Base-by-base conservation (phyloP, 2,888 invertebrate genomes). In the Chydorus sphaericus region DNA sequence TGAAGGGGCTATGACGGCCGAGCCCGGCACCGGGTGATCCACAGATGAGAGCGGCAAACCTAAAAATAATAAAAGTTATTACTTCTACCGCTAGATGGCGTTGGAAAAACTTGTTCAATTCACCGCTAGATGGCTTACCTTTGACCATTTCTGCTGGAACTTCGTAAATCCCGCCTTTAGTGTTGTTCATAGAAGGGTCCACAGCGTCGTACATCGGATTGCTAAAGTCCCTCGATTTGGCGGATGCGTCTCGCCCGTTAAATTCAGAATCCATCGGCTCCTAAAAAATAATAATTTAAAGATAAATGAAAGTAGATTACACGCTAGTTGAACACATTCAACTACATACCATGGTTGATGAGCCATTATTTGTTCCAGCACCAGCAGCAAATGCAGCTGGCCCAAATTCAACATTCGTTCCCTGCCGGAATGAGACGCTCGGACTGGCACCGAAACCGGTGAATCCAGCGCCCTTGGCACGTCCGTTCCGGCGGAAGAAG, bases 141-240 rank as follows among this genome's bases (percentile, higher is more conserved):
- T 60, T 59, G 6, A 55, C 33, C 18, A 49, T 33, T 23, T 55
- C 55, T 16, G 61, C 62, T 1, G 63, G 62, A 10, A 61, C 60
- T 58, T 66, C 65, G 51, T 65, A 65, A n/a, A 65, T 59, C 18
- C 65, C 64, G 44, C 60, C 62, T 23, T 61, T 59, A 14, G 63
- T 61, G 20, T 63, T 60, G 5, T 63, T 62, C 49, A 65, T 66
- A 54, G 64, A 66, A 56, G 62, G 67, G 60, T 73, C 71, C 63
- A 73, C 64, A 1, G 89, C 90, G 67, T 97, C 96, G 71, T 96
- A 97, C 87, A 96, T 93, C 50, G 96, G 96, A 74, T 97, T 97
- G 66, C 89, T 86, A 75, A 97, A 97, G 72, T 97, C 94, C 54
- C 93, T 76, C 57, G 65, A 62, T 48, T 63, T 63, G n/a, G 18